Conservation (phyloP, 2,797 vertebrate genomes). For the Sebastes ruberrimus region DNA sequence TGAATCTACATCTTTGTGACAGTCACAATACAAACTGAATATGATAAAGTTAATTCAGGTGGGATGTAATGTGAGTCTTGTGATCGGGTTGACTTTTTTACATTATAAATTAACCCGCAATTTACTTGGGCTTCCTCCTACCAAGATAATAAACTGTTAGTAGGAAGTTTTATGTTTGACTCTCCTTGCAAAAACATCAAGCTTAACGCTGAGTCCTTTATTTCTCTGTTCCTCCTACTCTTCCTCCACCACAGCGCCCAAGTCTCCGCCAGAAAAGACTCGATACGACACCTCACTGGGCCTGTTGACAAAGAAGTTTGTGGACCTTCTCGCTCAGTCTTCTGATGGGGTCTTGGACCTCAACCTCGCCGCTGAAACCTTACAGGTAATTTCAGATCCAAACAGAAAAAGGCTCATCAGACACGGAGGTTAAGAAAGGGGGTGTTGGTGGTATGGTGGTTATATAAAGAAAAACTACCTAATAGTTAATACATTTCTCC, state of each 20-base stretch:
- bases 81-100: not conserved
- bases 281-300: slow-evolving; percentile 96
- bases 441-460: fast-evolving
- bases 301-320: slow-evolving; percentile 96
- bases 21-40: too few relatives aligned
- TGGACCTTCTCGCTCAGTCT: slow-evolving; percentile 94
- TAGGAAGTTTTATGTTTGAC: not conserved
- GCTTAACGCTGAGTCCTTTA: not conserved
- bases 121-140: not conserved
- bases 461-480: not conserved
- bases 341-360: slow-evolving; percentile 95
- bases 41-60: too few relatives aligned
- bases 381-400: slow-evolving; percentile 65
- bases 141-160: not conserved
- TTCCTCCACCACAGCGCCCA: slow-evolving; percentile 82
- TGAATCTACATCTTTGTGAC: not conserved
- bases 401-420: not conserved
- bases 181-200: not conserved
- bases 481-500: not conserved
- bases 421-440: not conserved
- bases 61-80: fast-evolving
- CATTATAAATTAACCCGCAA: not conserved
- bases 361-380: slow-evolving; percentile 94
- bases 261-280: slow-evolving; percentile 95
- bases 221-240: not conserved